These are phyloP conservation scores for Kryphioiulus occultus DNA, from an alignment of 2,888 invertebrate species.

Conservation along the genomic window DNA sequence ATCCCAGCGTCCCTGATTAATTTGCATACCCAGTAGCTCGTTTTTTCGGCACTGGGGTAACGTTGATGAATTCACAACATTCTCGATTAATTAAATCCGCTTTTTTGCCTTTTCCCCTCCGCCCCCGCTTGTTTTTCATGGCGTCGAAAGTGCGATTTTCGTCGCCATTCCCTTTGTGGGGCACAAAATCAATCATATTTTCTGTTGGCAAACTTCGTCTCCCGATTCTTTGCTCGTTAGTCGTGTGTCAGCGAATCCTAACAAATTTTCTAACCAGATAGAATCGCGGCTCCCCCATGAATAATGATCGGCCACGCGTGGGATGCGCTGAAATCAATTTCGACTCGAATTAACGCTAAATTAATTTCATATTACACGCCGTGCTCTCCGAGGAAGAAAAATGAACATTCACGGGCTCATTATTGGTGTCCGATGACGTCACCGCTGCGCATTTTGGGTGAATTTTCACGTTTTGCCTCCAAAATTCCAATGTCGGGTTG, in stretches of 20 bases:
- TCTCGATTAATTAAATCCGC: too few species aligned
- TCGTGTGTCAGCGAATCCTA: background rate
- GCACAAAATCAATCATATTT: background rate
- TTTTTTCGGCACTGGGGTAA: too few species aligned
- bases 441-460: background rate
- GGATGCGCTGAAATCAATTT: background rate
- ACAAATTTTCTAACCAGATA: conserved; percentile 23
- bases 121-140: too few species aligned
- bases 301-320: background rate
- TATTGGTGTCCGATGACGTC: background rate
- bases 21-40: too few species aligned
- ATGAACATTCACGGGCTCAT: background rate
- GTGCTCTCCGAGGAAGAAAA: background rate
- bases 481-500: background rate
- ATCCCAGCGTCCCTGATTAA: too few species aligned
- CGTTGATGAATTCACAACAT: too few species aligned
- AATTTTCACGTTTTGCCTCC: background rate
- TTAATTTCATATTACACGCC: conserved; percentile 23
- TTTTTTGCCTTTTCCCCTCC: too few species aligned
- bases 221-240: background rate
- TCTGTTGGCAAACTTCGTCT: background rate
- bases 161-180: background rate
- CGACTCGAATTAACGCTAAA: background rate
- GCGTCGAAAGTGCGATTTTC: background rate
- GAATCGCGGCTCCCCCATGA: conserved; percentile 14